Conservation (phyloP, 2,888 invertebrate genomes). For the Stramonita haemastoma region DNA sequence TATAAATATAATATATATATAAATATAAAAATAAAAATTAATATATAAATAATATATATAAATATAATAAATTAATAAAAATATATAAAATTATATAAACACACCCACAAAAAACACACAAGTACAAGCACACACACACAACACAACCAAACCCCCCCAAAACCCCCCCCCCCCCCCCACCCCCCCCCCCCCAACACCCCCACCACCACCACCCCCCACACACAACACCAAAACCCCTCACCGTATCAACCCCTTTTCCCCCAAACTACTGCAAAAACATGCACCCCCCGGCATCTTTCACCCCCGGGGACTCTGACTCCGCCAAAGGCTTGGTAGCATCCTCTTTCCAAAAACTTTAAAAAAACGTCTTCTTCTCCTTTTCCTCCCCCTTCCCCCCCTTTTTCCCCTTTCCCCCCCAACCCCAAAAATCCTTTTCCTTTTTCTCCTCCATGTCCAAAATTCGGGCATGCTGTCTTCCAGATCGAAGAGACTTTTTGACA, state of each 20-base stretch:
- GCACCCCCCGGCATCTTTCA: conserved; percentile 76
- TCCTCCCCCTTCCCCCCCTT: conserved; percentile 14
- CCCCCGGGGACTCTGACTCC: conserved; percentile 80
- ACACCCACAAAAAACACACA: no score
- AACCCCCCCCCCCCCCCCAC: not conserved
- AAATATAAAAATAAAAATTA: no score
- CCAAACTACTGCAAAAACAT: conserved; percentile 66
- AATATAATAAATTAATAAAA: no score
- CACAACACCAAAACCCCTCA: conserved; percentile 35
- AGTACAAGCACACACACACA: no score
- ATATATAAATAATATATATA: no score
- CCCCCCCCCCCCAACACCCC: not conserved
- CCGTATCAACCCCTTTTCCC: conserved; percentile 47
- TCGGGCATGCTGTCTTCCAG: conserved; percentile 50
- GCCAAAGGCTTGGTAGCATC: conserved; percentile 64
- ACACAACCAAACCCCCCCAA: not conserved
- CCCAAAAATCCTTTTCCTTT: conserved; percentile 36
- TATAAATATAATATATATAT: no score
- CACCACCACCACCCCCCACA: not conserved
- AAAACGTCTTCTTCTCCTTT: conserved; percentile 39
- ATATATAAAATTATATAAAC: no score
- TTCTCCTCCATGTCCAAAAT: conserved; percentile 45
- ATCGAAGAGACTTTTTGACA: conserved; percentile 45
- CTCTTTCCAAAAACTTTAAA: conserved; percentile 62
- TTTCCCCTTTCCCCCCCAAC: conserved; percentile 49